Evolutionary conservation across 1,140 invertebrate species (phyloP).

Genomic region (Drosophila nannoptera): DNA sequence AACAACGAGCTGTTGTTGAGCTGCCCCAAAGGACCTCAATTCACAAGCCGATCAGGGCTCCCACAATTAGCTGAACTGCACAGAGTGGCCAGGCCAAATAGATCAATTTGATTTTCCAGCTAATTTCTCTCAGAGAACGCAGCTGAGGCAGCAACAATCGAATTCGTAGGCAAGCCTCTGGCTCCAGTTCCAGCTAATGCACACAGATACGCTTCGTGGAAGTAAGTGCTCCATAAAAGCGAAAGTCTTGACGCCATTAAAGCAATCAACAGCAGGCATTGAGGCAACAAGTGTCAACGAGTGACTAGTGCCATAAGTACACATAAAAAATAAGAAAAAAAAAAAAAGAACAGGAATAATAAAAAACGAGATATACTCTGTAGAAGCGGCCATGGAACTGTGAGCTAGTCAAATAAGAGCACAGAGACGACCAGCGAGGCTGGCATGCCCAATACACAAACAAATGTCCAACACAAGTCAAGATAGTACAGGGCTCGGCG

Average conservation of each 20-base stretch:
- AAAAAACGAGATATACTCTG: conserved; percentile 17
- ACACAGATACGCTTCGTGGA: conserved; percentile 67
- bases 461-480: conserved; percentile 52
- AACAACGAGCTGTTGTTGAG: no score
- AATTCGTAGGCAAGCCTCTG: conserved; percentile 27
- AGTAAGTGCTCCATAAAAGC: conserved; percentile 67
- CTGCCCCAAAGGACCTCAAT: no score
- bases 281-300: conserved; percentile 68
- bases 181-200: conserved; percentile 56
- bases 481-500: conserved; percentile 30
- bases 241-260: conserved; percentile 77
- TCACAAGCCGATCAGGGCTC: no score
- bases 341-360: conserved; percentile 28
- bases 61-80: no score
- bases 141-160: neutral
- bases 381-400: conserved; percentile 13
- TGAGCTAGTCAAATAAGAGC: conserved; percentile 49
- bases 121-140: neutral
- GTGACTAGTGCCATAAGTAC: conserved; percentile 72
- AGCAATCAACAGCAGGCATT: conserved; percentile 50
- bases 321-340: conserved; percentile 42
- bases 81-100: neutral
- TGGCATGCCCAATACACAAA: conserved; percentile 44
- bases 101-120: neutral
- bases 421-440: conserved; percentile 18